Evolutionary conservation across 1,140 invertebrate species (phyloP).

Genomic region (Eubasilissa regina): DNA sequence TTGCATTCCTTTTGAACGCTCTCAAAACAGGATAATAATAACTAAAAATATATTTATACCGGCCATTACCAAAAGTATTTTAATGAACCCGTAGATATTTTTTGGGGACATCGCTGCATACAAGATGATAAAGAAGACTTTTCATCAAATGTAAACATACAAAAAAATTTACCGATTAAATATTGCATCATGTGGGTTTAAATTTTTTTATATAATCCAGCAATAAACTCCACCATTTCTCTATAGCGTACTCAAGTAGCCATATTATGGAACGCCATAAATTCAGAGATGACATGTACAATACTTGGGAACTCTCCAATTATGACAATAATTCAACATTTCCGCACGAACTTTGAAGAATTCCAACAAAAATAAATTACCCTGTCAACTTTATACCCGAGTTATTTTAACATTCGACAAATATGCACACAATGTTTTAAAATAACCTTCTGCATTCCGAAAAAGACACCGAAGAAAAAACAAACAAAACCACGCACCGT

Average conservation of each 20-base stretch:
- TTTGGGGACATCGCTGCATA: too few species aligned
- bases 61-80: too few species aligned
- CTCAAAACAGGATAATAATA: too few species aligned
- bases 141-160: too few species aligned
- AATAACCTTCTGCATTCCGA: neutral
- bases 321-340: conserved; percentile 22
- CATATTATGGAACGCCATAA: neutral
- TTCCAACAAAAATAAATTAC: conserved; percentile 45
- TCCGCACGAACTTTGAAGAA: conserved; percentile 9
- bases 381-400: neutral
- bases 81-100: too few species aligned
- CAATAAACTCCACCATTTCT: too few species aligned
- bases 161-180: too few species aligned
- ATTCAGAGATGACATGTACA: conserved; percentile 9
- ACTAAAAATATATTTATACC: too few species aligned
- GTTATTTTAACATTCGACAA: conserved; percentile 37
- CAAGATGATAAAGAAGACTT: too few species aligned
- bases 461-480: neutral
- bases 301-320: conserved; percentile 42
- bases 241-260: neutral
- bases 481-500: neutral
- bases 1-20: too few species aligned
- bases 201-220: too few species aligned
- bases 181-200: too few species aligned
- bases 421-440: conserved; percentile 36